phyloP scores from a whole-genome alignment of 2,888 invertebrate species.

The Nineta flava region DNA sequence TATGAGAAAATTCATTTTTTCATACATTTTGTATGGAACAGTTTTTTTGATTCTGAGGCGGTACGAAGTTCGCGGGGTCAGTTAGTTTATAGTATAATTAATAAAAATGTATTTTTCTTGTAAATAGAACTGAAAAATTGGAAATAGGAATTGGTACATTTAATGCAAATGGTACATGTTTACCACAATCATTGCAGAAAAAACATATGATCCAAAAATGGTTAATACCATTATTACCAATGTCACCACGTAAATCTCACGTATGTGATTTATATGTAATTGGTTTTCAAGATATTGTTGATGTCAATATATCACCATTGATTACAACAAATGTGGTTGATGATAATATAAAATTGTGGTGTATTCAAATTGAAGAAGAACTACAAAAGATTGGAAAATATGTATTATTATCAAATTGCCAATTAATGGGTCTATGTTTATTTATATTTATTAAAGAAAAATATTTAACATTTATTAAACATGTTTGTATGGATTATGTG shows the following conservation, averaged over 20 bases:
- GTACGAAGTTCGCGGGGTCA: no score
- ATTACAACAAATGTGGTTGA: neutral
- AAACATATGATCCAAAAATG: neutral
- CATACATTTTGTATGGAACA: no score
- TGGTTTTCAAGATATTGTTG: neutral
- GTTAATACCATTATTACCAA: neutral
- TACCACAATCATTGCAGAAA: neutral
- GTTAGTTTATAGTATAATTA: no score
- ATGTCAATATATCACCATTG: neutral
- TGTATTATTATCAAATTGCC: neutral
- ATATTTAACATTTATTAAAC: neutral
- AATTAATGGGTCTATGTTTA: neutral
- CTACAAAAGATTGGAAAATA: neutral
- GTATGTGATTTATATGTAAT: neutral
- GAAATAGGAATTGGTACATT: neutral
- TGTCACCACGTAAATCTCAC: neutral
- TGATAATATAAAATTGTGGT: neutral
- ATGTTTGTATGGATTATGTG: neutral
- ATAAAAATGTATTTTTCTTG: no score
- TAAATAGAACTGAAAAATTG: neutral
- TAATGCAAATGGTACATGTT: neutral
- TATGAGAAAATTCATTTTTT: no score
- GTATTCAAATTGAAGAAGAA: neutral
- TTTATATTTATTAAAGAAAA: conserved; percentile 1
- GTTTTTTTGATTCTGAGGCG: no score